Evolutionary conservation across 2,888 invertebrate genomes (phyloP).

Genomic region (Agrochola litura): DNA sequence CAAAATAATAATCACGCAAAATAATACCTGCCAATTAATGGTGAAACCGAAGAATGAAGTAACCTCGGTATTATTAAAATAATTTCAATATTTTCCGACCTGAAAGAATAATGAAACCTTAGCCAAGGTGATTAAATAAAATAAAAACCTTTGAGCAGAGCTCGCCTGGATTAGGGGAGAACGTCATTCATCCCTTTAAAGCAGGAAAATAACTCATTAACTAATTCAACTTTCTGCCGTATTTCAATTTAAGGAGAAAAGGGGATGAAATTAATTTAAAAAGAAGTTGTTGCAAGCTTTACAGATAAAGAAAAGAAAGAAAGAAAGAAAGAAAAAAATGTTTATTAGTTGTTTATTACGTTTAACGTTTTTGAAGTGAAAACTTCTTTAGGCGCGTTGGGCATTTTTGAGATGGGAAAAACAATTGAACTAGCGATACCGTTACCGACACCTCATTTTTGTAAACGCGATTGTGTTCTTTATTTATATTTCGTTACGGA

Average conservation of each 20-base stretch:
- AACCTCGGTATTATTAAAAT: conserved; percentile 5
- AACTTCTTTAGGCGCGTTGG: too few relatives aligned
- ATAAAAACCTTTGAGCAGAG: conserved; percentile 2
- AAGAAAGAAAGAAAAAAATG: too few relatives aligned
- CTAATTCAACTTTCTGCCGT: conserved; percentile 44
- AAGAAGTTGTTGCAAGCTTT: too few relatives aligned
- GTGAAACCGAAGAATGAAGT: not conserved
- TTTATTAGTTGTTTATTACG: too few relatives aligned
- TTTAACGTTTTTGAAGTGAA: too few relatives aligned
- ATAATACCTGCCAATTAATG: not conserved
- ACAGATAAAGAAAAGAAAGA: too few relatives aligned
- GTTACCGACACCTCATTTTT: too few relatives aligned
- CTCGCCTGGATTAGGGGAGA: conserved; percentile 24
- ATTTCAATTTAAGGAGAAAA: conserved; percentile 45
- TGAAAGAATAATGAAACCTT: conserved; percentile 14
- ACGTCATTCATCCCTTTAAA: conserved; percentile 26
- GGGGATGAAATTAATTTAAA: conserved; percentile 14
- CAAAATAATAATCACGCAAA: conserved; percentile 4
- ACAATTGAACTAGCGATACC: too few relatives aligned
- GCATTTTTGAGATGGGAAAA: too few relatives aligned
- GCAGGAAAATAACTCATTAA: conserved; percentile 37
- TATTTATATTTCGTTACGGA: too few relatives aligned
- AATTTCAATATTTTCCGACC: conserved; percentile 7
- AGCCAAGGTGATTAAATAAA: conserved; percentile 9
- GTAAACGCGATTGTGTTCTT: too few relatives aligned